phyloP scores from a whole-genome alignment of 2,888 invertebrate genomes.

The Pegoplata infirma region DNA sequence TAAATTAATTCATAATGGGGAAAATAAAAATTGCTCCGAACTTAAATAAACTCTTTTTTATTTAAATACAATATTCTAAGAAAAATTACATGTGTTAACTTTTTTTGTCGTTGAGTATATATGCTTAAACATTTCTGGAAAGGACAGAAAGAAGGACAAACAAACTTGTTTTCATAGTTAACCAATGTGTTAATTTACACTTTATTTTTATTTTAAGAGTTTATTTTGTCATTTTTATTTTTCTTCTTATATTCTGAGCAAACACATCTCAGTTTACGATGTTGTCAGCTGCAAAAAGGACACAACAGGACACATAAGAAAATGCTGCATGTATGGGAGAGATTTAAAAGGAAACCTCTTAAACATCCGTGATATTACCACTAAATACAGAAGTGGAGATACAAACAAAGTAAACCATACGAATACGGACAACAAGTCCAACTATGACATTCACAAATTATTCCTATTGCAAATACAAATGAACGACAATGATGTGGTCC shows the following conservation, averaged over 20 bases:
- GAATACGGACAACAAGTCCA: no score
- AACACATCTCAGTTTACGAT: conserved; percentile 50
- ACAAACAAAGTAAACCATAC: conserved; percentile 9
- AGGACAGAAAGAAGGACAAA: conserved; percentile 4
- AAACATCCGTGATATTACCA: conserved; percentile 61
- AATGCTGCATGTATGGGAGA: conserved; percentile 17
- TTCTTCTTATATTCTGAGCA: conserved; percentile 31
- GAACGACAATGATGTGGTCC: conserved; percentile 54
- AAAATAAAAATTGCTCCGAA: no score
- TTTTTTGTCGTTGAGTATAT: neutral
- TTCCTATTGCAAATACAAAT: conserved; percentile 35
- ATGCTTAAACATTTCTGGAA: conserved; percentile 12
- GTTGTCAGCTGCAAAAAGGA: conserved; percentile 30
- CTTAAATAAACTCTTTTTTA: no score
- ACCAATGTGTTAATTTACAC: conserved; percentile 60
- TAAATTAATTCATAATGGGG: no score
- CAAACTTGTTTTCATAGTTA: conserved; percentile 51
- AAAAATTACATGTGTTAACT: no score
- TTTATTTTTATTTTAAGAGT: conserved; percentile 55
- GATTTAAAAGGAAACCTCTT: conserved; percentile 57
- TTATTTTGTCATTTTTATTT: conserved; percentile 16
- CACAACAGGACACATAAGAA: conserved; percentile 26
- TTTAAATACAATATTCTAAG: no score
- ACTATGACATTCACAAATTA: conserved; percentile 17
- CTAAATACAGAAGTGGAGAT: conserved; percentile 31